phyloP scores from a whole-genome alignment of 2,888 invertebrate genomes.

The Epinotia demarniana region DNA sequence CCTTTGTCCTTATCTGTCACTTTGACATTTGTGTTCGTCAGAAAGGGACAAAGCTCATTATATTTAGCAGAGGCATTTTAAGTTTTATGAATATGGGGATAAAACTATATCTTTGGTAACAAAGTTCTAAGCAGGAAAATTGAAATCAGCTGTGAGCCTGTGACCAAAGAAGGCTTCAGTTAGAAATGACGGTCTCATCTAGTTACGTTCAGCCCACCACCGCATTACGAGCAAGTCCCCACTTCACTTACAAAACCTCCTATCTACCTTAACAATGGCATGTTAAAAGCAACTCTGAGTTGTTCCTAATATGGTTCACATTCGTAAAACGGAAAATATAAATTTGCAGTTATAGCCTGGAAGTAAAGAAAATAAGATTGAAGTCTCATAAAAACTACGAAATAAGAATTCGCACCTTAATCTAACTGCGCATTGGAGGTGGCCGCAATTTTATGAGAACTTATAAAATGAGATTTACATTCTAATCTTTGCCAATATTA shows the following conservation, averaged over 20 bases:
- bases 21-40: no score
- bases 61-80: no score
- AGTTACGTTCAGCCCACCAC: conserved; percentile 11
- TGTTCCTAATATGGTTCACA: background rate
- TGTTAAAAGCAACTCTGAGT: background rate
- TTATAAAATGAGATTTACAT: background rate
- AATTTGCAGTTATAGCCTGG: background rate
- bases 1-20: no score
- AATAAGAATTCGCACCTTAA: conserved; percentile 21
- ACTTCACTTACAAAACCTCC: background rate
- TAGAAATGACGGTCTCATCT: conserved; percentile 6
- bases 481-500: background rate
- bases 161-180: background rate
- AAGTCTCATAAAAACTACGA: conserved; percentile 24
- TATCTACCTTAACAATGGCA: background rate
- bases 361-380: conserved; percentile 19
- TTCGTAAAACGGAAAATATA: background rate
- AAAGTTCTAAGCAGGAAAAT: background rate
- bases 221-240: background rate
- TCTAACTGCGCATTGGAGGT: conserved; percentile 12
- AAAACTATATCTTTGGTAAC: background rate
- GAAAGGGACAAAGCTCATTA: no score
- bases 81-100: no score
- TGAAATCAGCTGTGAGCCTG: background rate
- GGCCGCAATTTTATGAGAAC: conserved; percentile 22